Evolutionary conservation across 2,113 vertebrate genomes (phyloP), one percentile per base, ranked within the genome.

Genomic region (Pogonocichla stellata): DNA sequence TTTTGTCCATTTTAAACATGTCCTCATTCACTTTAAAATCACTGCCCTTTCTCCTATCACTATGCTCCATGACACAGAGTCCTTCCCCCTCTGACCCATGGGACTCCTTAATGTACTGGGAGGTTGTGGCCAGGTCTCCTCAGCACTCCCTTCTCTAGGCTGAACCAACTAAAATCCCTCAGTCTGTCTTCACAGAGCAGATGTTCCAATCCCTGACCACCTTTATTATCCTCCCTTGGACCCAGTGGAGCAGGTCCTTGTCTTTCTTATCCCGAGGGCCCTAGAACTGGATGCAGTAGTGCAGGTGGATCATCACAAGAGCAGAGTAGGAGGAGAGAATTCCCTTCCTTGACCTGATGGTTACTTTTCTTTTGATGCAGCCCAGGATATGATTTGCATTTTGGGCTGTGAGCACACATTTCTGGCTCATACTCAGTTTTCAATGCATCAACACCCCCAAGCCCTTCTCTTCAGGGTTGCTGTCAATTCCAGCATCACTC

Each of bases 201-300:
- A 5, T 57, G 12, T 28, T 77, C 23, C 36, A 75, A 13, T 1
- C 2, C 11, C 3, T 8, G 5, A 47, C 28, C 20, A 57, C 28
- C 9, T 66, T 25, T 36, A 4, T 23, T 8, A 7, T 8, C 2
- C 2, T 50, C 3, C 45, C 42, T 19, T 61, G 40, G 23, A 66
- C 5, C 7, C 5, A 2, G 1, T 4, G 2, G 0, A 64, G 8
- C 14, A 67, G 28, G 4, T 53, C 6, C 23, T 47, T 51, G 13
- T 57, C 34, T 29, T 74, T 75, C 31, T 31, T 64, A 8, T 22
- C 11, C 5, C 17, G 26, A 3, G 5, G 13, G 4, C 2, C 7
- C 33, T 33, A 34, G 38, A 53, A 5, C 6, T 65, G 25, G n/a
- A 47, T 10, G 2, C 7, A 48, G 31, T 8, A 22, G 9, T 64